phyloP scores from a whole-genome alignment of 2,113 vertebrate species.

The cat (Felis catus) region F.catus_Fca126_mat1.0 CM031419.1:177844001-177844500 shows the following conservation, averaged over 20 bases:
- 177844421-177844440: neutral
- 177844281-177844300: neutral
- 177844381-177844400: neutral
- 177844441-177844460: neutral
- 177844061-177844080: neutral
- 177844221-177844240: neutral
- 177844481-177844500: neutral
- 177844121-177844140: neutral
- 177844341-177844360: neutral
- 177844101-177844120: neutral
- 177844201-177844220: neutral
- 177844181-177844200: neutral
- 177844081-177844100: neutral
- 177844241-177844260: neutral
- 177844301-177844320: neutral
- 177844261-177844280: neutral
- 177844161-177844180: neutral
- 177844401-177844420: neutral
- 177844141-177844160: neutral
- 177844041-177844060: neutral
- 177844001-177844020: neutral
- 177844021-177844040: neutral
- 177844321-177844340: neutral
- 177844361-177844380: neutral
- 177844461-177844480: neutral